Base-by-base conservation (phyloP, 1,140 invertebrate species). In the Drosophila novamexicana region DNA sequence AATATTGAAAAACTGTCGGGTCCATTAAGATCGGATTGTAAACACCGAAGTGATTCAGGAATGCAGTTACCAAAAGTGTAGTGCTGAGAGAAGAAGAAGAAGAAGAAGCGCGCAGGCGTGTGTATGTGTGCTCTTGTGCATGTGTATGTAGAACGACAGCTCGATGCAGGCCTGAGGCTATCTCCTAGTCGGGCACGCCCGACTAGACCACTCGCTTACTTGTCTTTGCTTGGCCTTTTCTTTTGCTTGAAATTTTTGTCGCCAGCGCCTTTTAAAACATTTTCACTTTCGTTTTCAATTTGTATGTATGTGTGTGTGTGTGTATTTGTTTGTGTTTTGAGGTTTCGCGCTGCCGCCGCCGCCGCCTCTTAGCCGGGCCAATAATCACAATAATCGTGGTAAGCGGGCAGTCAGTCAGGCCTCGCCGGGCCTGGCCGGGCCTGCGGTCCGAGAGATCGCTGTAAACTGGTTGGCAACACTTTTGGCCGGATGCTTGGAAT, bases 201-300 rank as follows among this genome's bases (percentile, higher is more conserved):
- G 22, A 29, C 22, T 29, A 29, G 22, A 29, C 22, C 22, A 29
- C 18, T 72, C 57, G 61, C 44, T 36, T 22, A 22, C 53, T 52
- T 18, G 40, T 29, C 44, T 42, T 45, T 67, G 40, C 42, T 61
- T 50, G 37, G 59, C 54, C 10, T 63, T 67, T 44, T 47, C 39
- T 42, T 64, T 36, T 63, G 12, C 36, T 40, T 40, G 8, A 40
- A 22, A 37, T 16, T 62, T 18, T 59, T 69, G 36, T 40, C 53
- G 63, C 44, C 16, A 45, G 44, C 44, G 32, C 50, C 50, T n/a
- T 45, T 57, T 56, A 57, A 78, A 85, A 85, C 78, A 84, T 81
- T 88, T 89, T 88, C 84, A 88, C 77, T 88, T 88, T 89, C 84
- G 59, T 82, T 73, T 88, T 88, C 83, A 89, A 88, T 88, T 88